phyloP scores from a whole-genome alignment of 1,140 invertebrate genomes.

The Formica exsecta region DNA sequence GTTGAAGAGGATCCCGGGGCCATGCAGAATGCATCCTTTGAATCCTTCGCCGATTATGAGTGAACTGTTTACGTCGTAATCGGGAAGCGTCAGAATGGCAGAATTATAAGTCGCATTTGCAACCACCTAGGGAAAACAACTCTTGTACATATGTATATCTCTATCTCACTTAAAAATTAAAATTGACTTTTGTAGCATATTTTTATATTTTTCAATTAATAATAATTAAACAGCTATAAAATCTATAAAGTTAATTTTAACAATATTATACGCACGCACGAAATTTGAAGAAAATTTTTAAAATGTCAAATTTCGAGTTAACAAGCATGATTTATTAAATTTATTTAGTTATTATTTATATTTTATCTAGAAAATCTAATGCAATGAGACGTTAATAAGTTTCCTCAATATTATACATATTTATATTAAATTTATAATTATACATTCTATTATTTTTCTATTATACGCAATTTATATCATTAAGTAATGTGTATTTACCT shows the following conservation, averaged over 20 bases:
- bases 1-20: slow-evolving; percentile 93
- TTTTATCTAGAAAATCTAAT: background rate
- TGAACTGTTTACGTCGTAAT: slow-evolving; percentile 88
- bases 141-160: background rate
- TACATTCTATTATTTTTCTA: background rate
- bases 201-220: background rate
- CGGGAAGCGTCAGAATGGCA: slow-evolving; percentile 90
- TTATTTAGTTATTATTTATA: background rate
- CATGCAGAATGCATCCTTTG: slow-evolving; percentile 94
- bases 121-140: slow-evolving; percentile 87
- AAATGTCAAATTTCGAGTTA: background rate
- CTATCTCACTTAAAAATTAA: slow-evolving; percentile 3
- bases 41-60: slow-evolving; percentile 93
- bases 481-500: slow-evolving; percentile 78
- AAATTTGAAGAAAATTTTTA: background rate
- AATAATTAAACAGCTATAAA: background rate
- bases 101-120: slow-evolving; percentile 93
- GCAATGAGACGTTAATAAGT: background rate
- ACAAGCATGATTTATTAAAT: background rate
- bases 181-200: background rate
- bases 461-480: background rate
- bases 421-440: background rate
- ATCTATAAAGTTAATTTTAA: background rate
- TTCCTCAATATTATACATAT: background rate
- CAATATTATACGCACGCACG: background rate